phyloP scores from a whole-genome alignment of 2,888 invertebrate genomes.

The Galerucella calmariensis region DNA sequence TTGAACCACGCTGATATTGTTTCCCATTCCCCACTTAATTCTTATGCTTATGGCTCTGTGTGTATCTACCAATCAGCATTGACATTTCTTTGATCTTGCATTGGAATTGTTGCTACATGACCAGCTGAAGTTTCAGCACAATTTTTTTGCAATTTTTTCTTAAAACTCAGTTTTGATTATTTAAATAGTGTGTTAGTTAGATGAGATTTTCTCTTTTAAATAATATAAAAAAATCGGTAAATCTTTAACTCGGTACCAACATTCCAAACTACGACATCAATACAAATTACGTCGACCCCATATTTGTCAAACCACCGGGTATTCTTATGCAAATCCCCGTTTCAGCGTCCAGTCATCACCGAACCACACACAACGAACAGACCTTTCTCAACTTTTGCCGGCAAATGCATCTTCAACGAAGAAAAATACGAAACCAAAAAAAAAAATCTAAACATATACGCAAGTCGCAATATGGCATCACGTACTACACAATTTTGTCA shows the following conservation, averaged over 20 bases:
- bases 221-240: too few relatives aligned
- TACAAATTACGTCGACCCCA: slow-evolving; percentile 14
- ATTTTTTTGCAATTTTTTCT: too few relatives aligned
- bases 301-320: slow-evolving; percentile 19
- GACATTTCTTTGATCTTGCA: too few relatives aligned
- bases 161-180: too few relatives aligned
- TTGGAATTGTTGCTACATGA: too few relatives aligned
- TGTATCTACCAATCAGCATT: too few relatives aligned
- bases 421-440: slow-evolving; percentile 16
- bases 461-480: slow-evolving; percentile 43
- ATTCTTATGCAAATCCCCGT: slow-evolving; percentile 28
- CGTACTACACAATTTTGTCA: slow-evolving; percentile 43
- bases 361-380: slow-evolving; percentile 34
- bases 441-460: slow-evolving; percentile 34
- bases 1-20: too few relatives aligned
- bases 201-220: too few relatives aligned
- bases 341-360: slow-evolving; percentile 17
- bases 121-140: too few relatives aligned
- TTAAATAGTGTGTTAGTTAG: too few relatives aligned
- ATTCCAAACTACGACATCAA: background rate
- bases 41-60: too few relatives aligned
- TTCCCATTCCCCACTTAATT: too few relatives aligned
- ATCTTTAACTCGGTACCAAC: background rate
- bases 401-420: slow-evolving; percentile 9
- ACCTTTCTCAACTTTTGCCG: slow-evolving; percentile 25